A percentile compares a stretch with the other conserved stretches of the same genome.
Evolutionary conservation across 2,113 vertebrate species (phyloP).

Genomic region (Chauna torquata): DNA sequence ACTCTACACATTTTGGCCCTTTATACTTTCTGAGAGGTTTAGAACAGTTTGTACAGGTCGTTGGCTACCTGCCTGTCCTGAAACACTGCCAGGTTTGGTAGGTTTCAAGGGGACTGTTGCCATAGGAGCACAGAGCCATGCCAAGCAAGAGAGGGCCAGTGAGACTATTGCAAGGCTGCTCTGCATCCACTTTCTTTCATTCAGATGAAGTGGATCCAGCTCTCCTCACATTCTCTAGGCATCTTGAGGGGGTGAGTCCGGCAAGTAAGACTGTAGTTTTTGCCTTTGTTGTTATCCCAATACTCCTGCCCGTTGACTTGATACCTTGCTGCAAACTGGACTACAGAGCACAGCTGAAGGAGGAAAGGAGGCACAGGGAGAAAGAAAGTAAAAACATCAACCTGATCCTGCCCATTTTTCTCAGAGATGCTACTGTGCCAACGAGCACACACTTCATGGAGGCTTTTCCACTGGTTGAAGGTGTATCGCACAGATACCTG

Average conservation of each 20-base stretch:
- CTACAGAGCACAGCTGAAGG: conserved; percentile 79
- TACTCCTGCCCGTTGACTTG: conserved; percentile 76
- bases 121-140: neutral
- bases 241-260: conserved; percentile 85
- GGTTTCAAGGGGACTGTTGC: neutral
- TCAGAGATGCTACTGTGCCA: conserved; percentile 74
- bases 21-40: neutral
- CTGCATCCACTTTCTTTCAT: neutral
- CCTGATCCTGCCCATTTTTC: conserved; percentile 1
- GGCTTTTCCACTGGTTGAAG: conserved; percentile 86
- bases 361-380: conserved; percentile 89
- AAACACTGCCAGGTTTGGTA: neutral
- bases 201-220: conserved; percentile 94
- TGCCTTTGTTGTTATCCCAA: conserved; percentile 92
- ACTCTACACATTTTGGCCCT: conserved; percentile 18
- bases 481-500: conserved; percentile 86
- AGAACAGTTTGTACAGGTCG: neutral
- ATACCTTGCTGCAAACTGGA: conserved; percentile 91
- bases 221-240: conserved; percentile 90
- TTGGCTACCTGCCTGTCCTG: neutral
- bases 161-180: neutral
- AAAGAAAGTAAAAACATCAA: conserved; percentile 88
- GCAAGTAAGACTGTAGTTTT: conserved; percentile 89
- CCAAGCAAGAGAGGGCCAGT: neutral
- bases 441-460: conserved; percentile 76